phyloP scores from a whole-genome alignment of 2,113 vertebrate species.

The Crocuta crocuta region DNA sequence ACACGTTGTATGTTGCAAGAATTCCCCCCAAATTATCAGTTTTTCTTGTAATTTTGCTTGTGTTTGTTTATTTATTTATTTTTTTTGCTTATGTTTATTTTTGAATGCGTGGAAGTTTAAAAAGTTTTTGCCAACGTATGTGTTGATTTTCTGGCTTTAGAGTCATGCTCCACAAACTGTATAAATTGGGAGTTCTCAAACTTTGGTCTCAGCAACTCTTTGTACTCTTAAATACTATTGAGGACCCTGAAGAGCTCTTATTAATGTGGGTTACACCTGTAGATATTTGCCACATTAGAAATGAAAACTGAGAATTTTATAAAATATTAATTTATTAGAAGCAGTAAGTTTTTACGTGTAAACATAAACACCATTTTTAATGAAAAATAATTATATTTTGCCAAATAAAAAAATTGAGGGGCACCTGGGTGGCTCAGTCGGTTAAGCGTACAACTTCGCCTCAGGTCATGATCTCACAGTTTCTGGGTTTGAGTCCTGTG shows the following conservation, averaged over 20 bases:
- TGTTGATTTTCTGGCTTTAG: not conserved
- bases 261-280: not conserved
- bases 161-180: not conserved
- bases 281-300: constrained; percentile 28
- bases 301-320: constrained; percentile 11
- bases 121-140: not conserved
- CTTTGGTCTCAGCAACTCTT: not conserved
- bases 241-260: not conserved
- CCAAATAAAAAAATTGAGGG: not conserved
- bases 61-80: constrained; percentile 61
- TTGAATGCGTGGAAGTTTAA: not conserved
- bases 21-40: not conserved
- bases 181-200: not conserved
- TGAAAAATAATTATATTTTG: constrained; percentile 11
- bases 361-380: constrained; percentile 5
- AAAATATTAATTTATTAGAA: constrained; percentile 18
- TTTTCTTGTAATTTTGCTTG: constrained; percentile 27
- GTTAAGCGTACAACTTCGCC: too few relatives aligned
- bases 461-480: too few relatives aligned
- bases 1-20: not conserved
- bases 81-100: constrained; percentile 44
- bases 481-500: too few relatives aligned
- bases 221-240: not conserved
- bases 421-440: too few relatives aligned
- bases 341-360: not conserved